Conservation (phyloP, 2,113 vertebrate species). For the Acanthochromis polyacanthus region DNA sequence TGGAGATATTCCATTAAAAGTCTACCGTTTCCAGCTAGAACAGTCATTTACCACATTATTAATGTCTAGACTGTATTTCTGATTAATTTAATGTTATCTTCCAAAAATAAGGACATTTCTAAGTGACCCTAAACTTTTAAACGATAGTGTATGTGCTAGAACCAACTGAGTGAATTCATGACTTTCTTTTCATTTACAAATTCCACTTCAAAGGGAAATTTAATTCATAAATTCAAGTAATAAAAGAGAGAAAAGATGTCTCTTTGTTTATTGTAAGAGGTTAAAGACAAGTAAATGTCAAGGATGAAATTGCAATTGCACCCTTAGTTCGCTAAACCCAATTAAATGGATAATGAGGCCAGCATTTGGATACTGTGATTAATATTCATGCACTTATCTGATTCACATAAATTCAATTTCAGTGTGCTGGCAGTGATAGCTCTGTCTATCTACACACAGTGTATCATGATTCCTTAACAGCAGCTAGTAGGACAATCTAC, state of each 20-base stretch:
- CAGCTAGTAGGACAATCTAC: neutral
- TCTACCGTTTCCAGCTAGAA: too few relatives aligned
- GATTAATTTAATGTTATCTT: too few relatives aligned
- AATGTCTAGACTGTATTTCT: too few relatives aligned
- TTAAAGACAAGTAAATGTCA: slow-evolving; percentile 2
- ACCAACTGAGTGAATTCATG: neutral
- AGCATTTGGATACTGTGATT: neutral
- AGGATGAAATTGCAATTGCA: neutral
- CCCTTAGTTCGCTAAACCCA: neutral
- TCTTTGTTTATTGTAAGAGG: neutral
- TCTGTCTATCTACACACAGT: too few relatives aligned
- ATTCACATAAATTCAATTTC: neutral
- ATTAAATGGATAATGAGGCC: slow-evolving; percentile 14
- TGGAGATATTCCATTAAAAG: too few relatives aligned
- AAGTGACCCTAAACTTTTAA: too few relatives aligned
- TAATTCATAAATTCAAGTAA: neutral
- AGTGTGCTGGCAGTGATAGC: too few relatives aligned
- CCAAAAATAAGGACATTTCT: too few relatives aligned
- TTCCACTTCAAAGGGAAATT: neutral
- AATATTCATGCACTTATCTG: neutral
- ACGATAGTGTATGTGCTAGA: neutral
- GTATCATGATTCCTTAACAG: too few relatives aligned
- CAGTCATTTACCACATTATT: too few relatives aligned
- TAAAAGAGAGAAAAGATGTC: neutral
- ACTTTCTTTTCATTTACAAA: slow-evolving; percentile 4